Conservation (phyloP, 2,797 vertebrate genomes). For the Prunella strophiata region DNA sequence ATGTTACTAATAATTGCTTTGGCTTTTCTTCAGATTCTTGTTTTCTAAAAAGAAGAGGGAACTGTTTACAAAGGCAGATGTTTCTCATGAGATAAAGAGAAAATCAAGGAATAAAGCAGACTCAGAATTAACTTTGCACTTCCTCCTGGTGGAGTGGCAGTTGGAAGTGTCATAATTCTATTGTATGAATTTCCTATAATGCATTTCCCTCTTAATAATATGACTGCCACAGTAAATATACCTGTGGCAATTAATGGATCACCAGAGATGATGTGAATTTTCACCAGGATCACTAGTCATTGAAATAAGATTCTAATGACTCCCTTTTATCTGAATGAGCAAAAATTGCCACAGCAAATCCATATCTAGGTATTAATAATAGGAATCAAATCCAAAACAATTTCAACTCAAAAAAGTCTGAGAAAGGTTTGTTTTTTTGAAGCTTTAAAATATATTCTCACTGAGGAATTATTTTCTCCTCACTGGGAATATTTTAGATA, state of each 20-base stretch:
- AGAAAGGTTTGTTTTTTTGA: neutral
- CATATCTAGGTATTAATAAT: neutral
- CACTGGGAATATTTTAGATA: neutral
- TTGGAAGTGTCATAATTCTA: neutral
- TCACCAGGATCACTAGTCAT: neutral
- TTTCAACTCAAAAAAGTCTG: neutral
- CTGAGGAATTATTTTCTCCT: neutral
- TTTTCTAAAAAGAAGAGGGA: neutral
- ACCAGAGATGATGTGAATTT: neutral
- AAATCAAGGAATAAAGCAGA: neutral
- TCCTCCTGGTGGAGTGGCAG: neutral
- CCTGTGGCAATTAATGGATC: neutral
- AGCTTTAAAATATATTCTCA: neutral
- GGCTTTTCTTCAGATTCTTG: neutral
- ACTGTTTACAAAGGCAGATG: neutral
- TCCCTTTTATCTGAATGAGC: neutral
- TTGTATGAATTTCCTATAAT: neutral
- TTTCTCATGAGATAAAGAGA: neutral
- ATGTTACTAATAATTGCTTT: neutral
- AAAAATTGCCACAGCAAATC: neutral
- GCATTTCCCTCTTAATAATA: neutral
- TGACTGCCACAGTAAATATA: neutral
- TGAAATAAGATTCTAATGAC: neutral
- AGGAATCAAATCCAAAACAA: neutral
- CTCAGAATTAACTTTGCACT: neutral